Conservation (phyloP, 2,113 vertebrate species). For the Plestiodon gilberti region DNA sequence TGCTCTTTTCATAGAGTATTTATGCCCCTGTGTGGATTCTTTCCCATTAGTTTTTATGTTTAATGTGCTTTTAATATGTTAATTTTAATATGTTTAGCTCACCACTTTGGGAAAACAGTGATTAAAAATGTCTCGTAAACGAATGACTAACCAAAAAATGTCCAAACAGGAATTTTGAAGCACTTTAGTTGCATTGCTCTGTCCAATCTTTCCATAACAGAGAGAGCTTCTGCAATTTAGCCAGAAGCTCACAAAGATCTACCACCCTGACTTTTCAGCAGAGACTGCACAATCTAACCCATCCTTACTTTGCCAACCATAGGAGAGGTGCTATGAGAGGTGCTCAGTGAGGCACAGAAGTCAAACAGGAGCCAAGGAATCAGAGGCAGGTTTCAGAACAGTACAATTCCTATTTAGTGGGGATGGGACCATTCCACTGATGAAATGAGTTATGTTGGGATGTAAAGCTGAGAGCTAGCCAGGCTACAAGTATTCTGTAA, state of each 20-base stretch:
- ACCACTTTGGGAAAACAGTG: no score
- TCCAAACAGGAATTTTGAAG: not conserved
- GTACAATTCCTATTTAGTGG: not conserved
- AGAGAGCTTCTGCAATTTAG: not conserved
- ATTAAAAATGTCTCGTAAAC: not conserved
- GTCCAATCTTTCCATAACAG: not conserved
- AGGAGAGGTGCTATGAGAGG: not conserved
- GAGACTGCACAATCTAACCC: not conserved
- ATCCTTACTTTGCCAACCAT: not conserved
- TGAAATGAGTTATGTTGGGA: not conserved
- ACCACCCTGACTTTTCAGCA: not conserved
- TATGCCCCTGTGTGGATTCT: not conserved
- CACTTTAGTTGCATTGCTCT: not conserved
- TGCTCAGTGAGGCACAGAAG: not conserved
- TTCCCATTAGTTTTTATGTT: not conserved
- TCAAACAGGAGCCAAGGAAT: not conserved
- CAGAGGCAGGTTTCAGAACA: not conserved
- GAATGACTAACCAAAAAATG: not conserved
- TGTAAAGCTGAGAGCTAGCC: not conserved
- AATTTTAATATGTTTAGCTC: no score
- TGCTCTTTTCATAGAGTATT: not conserved
- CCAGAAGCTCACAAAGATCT: not conserved
- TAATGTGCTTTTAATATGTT: not conserved
- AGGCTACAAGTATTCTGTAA: not conserved
- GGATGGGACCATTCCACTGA: not conserved